A percentile compares a stretch with the other conserved stretches of the same genome.
Evolutionary conservation across 1,140 invertebrate genomes (phyloP).

Genomic region (Gonioctena quinquepunctata): DNA sequence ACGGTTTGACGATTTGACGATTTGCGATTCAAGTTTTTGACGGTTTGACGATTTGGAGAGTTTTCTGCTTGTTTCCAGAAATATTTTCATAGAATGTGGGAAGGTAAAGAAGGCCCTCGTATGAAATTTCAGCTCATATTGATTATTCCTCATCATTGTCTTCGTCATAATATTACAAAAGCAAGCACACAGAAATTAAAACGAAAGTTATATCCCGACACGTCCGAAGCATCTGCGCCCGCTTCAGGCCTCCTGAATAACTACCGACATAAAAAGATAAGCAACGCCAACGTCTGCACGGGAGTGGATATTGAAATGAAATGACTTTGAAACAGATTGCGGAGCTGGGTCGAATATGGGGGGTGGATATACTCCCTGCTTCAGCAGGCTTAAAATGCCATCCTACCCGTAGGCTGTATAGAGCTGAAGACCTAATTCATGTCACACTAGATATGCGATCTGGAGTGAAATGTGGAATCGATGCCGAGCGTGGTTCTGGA

Average conservation of each 20-base stretch:
- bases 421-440: constrained; percentile 12
- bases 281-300: background rate
- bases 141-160: too few species aligned
- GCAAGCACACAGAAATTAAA: background rate
- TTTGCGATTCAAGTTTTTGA: too few species aligned
- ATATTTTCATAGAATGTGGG: too few species aligned
- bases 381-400: constrained; percentile 16
- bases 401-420: background rate
- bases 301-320: background rate
- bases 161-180: too few species aligned
- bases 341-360: background rate
- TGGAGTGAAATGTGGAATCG: background rate
- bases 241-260: background rate
- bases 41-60: too few species aligned
- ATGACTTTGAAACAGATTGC: background rate
- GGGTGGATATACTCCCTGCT: background rate
- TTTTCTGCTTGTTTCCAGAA: too few species aligned
- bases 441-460: background rate
- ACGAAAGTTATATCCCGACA: background rate
- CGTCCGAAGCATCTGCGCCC: background rate
- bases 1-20: too few species aligned
- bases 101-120: too few species aligned
- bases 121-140: too few species aligned
- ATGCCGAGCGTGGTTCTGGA: too few species aligned
- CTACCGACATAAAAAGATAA: background rate